phyloP scores from a whole-genome alignment of 2,113 vertebrate species.

The Lasiurus cinereus region DNA sequence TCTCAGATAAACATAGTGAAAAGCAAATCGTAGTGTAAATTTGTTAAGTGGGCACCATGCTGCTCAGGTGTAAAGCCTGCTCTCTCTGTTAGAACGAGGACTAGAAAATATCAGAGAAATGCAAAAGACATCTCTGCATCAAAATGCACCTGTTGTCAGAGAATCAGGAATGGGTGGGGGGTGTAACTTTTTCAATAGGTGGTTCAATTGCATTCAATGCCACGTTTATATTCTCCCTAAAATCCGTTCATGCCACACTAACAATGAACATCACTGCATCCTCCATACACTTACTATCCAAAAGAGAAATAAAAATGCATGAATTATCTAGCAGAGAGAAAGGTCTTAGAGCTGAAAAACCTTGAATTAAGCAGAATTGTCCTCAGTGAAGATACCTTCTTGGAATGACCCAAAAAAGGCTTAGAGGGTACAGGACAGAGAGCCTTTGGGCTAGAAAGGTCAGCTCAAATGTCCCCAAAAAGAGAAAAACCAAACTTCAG shows the following conservation, averaged over 20 bases:
- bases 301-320: neutral
- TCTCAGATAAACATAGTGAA: neutral
- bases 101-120: neutral
- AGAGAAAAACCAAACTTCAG: neutral
- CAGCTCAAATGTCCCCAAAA: neutral
- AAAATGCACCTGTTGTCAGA: neutral
- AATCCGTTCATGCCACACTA: neutral
- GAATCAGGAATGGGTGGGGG: neutral
- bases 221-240: neutral
- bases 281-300: rapidly evolving
- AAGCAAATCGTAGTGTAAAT: rapidly evolving
- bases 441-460: neutral
- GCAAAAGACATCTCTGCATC: too few species aligned
- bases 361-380: neutral
- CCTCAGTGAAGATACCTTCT: neutral
- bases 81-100: neutral
- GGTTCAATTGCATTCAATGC: rapidly evolving
- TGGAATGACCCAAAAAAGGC: neutral
- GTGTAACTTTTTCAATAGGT: rapidly evolving
- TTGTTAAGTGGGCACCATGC: rapidly evolving
- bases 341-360: neutral
- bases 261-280: neutral
- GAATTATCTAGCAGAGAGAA: neutral
- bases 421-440: neutral
- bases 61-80: neutral